A percentile compares a stretch with the other conserved stretches of the same genome.
Evolutionary conservation across 2,113 vertebrate genomes (phyloP).

Genomic region (Entomyzon cyanotis): DNA sequence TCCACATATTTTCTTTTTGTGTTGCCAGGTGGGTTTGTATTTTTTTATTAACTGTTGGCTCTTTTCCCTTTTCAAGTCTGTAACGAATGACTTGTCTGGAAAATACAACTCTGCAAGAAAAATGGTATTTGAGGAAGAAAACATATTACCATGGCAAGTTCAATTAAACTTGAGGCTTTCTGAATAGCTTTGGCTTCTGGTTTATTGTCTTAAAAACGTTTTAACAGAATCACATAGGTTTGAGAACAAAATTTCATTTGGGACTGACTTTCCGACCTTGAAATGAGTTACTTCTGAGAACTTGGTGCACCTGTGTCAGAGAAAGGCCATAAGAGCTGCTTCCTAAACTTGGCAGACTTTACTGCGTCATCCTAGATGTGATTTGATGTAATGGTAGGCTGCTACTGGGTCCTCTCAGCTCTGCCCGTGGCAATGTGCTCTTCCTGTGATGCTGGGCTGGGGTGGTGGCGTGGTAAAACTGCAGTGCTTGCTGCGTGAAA

Average conservation of each 20-base stretch:
- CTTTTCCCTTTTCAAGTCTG: not conserved
- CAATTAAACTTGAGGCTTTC: not conserved
- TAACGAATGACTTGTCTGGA: not conserved
- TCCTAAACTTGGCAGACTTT: not conserved
- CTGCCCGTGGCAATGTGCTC: rapidly evolving
- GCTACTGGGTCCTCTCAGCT: not conserved
- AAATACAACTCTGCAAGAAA: not conserved
- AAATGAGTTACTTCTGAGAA: not conserved
- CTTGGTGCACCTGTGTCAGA: not conserved
- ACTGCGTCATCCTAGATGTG: not conserved
- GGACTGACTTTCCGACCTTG: not conserved
- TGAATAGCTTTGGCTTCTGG: not conserved
- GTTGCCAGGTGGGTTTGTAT: not conserved
- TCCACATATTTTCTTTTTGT: not conserved
- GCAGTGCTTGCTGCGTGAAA: not conserved
- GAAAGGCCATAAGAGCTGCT: not conserved
- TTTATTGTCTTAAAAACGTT: not conserved
- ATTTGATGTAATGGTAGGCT: not conserved
- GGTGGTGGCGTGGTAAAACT: not conserved
- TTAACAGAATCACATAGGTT: not conserved
- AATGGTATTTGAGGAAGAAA: not conserved
- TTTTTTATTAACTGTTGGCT: not conserved
- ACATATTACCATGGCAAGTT: not conserved
- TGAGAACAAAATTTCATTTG: not conserved
- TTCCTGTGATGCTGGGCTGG: not conserved